Conservation (phyloP, 1,140 invertebrate genomes). For the Alviniconcha marisindica region DNA sequence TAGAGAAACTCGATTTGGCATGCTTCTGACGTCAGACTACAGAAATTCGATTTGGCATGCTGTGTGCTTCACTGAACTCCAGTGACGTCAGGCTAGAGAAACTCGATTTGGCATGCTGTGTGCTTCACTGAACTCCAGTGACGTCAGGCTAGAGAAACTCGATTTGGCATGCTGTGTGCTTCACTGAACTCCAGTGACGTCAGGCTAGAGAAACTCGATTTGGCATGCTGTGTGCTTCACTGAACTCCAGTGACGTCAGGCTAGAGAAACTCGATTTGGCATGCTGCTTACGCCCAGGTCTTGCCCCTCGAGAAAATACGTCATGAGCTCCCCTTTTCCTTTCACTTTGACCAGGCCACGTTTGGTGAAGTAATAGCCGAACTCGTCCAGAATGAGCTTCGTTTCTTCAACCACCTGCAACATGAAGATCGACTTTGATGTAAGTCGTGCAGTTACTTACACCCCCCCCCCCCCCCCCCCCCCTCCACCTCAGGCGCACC, state of each 20-base stretch:
- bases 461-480: background rate
- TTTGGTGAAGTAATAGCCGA: slow-evolving; percentile 94
- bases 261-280: slow-evolving; percentile 42
- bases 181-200: no score
- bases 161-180: no score
- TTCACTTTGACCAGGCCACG: slow-evolving; percentile 94
- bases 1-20: no score
- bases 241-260: slow-evolving; percentile 22
- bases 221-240: no score
- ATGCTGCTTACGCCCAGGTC: slow-evolving; percentile 13
- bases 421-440: background rate
- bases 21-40: no score
- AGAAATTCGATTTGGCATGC: no score
- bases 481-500: background rate
- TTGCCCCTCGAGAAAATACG: slow-evolving; percentile 85
- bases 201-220: no score
- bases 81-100: no score
- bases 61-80: no score
- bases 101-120: no score
- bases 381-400: slow-evolving; percentile 88
- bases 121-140: no score
- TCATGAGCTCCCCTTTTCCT: slow-evolving; percentile 96
- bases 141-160: no score
- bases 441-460: background rate
- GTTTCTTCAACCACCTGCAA: slow-evolving; percentile 94